Conservation (phyloP, 2,113 vertebrate genomes). For the Entelurus aequoreus region DNA sequence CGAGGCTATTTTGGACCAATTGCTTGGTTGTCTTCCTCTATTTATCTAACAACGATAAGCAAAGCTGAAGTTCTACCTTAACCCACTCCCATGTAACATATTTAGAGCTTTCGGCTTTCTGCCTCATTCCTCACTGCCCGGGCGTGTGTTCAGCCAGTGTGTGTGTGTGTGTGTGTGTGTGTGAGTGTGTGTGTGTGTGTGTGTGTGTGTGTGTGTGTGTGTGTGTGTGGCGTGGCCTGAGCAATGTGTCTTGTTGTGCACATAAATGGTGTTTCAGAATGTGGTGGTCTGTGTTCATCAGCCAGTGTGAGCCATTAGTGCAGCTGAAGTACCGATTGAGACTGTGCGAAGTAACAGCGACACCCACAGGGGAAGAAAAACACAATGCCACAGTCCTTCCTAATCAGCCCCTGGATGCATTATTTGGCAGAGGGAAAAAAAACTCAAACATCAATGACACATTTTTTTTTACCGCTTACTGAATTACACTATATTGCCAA, state of each 20-base stretch:
- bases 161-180: constrained; percentile 22
- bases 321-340: constrained; percentile 31
- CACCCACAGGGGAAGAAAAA: constrained; percentile 65
- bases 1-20: constrained; percentile 39
- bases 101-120: constrained; percentile 12
- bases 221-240: constrained; percentile 16
- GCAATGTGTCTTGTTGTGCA: constrained; percentile 11
- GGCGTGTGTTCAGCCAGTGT: constrained; percentile 9
- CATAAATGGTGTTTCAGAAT: constrained; percentile 47
- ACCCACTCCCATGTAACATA: not conserved
- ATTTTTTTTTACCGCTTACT: constrained; percentile 15
- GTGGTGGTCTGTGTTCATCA: constrained; percentile 43
- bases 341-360: constrained; percentile 68
- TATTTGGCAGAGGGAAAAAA: constrained; percentile 29
- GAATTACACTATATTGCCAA: too few species aligned
- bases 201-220: constrained; percentile 3
- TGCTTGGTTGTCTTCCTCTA: constrained; percentile 33
- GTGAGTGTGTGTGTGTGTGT: constrained; percentile 15
- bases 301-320: constrained; percentile 52
- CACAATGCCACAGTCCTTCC: constrained; percentile 26
- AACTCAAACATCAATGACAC: constrained; percentile 49
- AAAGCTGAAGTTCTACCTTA: constrained; percentile 22
- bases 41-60: constrained; percentile 31
- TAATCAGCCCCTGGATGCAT: constrained; percentile 50
- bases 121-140: constrained; percentile 20